Percentiles rank a stretch among this genome's conserved stretches.
Conservation (phyloP, 2,113 vertebrate genomes). For the Siniperca chuatsi region DNA sequence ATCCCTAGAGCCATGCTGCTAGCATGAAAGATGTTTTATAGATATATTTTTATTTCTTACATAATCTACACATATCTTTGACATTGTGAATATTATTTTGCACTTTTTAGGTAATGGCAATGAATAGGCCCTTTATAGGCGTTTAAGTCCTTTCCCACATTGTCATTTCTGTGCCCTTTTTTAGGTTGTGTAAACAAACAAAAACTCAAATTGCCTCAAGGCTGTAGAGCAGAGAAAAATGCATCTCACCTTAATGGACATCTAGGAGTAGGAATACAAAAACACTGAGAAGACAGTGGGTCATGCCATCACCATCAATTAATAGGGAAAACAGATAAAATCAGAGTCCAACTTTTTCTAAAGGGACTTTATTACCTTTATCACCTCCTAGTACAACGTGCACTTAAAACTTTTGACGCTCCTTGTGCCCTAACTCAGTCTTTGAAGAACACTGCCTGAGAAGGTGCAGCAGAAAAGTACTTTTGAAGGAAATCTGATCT, state of each 20-base stretch:
- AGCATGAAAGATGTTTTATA: no score
- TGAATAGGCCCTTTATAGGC: no score
- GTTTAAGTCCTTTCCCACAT: background rate
- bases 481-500: slow-evolving; percentile 79
- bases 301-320: background rate
- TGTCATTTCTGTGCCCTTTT: background rate
- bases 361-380: background rate
- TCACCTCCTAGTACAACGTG: background rate
- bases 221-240: background rate
- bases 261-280: no score
- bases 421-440: background rate
- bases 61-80: background rate
- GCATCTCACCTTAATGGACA: background rate
- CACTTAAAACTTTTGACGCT: slow-evolving; percentile 26
- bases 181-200: background rate
- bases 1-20: background rate
- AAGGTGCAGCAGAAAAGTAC: slow-evolving; percentile 62
- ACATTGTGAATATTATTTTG: background rate
- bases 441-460: slow-evolving; percentile 53
- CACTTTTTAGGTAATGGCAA: background rate
- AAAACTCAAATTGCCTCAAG: background rate
- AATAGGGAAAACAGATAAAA: background rate
- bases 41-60: no score
- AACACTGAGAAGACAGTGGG: background rate
- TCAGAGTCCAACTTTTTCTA: background rate